Base-by-base conservation (phyloP, 2,888 invertebrate species). In the Mesorhabditis spiculigera region DNA sequence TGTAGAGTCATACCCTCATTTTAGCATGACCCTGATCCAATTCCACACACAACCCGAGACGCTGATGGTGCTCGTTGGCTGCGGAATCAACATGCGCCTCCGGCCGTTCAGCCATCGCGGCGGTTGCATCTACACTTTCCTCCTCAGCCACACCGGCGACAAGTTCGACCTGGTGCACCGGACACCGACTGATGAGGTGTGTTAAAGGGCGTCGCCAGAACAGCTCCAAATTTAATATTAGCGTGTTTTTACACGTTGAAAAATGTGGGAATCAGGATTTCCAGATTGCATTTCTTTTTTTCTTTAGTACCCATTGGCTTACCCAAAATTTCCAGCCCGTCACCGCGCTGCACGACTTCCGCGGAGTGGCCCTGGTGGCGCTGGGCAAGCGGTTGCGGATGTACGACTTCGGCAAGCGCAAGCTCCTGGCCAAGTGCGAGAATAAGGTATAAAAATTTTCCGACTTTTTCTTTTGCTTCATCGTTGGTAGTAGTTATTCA, bases 401-500 rank as follows among this genome's bases (percentile, higher is more conserved):
- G 58, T 99, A 98, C 86, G 97, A 98, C 86, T 90, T 96, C 83
- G 98, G 98, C 71, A 94, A 93, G 87, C 93, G 96, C 87, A 98
- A 98, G 87, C 88, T 98, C 71, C 87, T 98, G 65, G 90, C 96
- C 68, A 99, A 99, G 88, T 97, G 97, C 88, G 98, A 99, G 88
- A 99, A 98, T 86, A 92, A 92, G 89, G 91, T 89, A 63, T 28
- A 28, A 28, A 28, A 28, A 28, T 28, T 28, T 28, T 28, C 28
- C 28, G 3, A 28, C 28, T 28, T 28, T 28, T 28, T 28, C 28
- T 28, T 28, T 28, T 28, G 28, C 28, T 28, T 28, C 28, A 28
- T 28, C 28, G 28, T 28, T 28, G 28, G 28, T 28, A 28, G 28
- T 28, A 28, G 28, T 28, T 28, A 28, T 28, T 28, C 28, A 28